These are phyloP conservation scores for Salvelinus alpinus DNA, from an alignment of 2,113 vertebrate genomes.

Conservation along the genomic window DNA sequence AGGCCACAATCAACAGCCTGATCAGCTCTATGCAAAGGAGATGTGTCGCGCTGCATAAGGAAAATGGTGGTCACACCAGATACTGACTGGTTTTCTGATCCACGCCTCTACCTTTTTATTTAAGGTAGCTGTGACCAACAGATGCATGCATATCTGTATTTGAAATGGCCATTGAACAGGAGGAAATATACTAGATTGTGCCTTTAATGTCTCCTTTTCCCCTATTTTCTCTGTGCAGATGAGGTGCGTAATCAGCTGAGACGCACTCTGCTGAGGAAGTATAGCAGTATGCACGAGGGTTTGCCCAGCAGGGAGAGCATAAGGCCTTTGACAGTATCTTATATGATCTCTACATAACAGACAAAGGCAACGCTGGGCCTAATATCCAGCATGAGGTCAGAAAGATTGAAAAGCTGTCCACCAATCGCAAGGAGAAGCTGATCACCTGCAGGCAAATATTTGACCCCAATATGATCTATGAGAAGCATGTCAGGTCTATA, in stretches of 20 bases:
- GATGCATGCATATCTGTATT: constrained; percentile 57
- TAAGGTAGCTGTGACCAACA: too few relatives aligned
- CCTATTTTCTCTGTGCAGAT: constrained; percentile 51
- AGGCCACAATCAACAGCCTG: too few relatives aligned
- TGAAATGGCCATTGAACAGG: constrained; percentile 30
- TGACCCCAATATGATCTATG: background rate
- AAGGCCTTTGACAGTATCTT: constrained; percentile 50
- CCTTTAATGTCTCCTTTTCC: background rate
- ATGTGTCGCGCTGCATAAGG: too few relatives aligned
- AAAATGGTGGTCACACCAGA: too few relatives aligned
- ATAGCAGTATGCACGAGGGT: constrained; percentile 44
- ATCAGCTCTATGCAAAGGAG: too few relatives aligned
- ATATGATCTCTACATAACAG: constrained; percentile 51
- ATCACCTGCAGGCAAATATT: constrained; percentile 52
- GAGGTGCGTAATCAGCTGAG: constrained; percentile 63
- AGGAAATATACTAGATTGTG: background rate
- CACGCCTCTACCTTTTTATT: too few relatives aligned
- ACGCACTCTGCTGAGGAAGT: constrained; percentile 56
- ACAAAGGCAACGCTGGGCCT: constrained; percentile 49
- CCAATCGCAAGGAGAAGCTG: constrained; percentile 4
- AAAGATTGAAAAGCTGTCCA: constrained; percentile 51
- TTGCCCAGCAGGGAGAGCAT: constrained; percentile 22
- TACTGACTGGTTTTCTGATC: too few relatives aligned
- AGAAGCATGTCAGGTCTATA: background rate
- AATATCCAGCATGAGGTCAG: constrained; percentile 72